Evolutionary conservation across 1,140 invertebrate species (phyloP).

Genomic region (Platyura marginata): DNA sequence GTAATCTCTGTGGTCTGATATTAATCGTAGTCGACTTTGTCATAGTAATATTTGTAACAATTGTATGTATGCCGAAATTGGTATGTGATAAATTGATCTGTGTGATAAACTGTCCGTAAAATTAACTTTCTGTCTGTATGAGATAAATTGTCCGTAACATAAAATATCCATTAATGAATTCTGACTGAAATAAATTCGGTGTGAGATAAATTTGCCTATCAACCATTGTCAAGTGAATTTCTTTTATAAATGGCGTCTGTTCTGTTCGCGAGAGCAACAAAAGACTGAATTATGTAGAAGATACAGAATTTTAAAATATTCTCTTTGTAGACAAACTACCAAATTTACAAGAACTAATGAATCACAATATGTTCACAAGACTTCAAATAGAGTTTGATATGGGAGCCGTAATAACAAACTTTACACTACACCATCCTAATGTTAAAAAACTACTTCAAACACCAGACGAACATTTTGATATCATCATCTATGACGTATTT

Average conservation of each 20-base stretch:
- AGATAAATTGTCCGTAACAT: too few relatives aligned
- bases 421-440: not conserved
- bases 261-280: too few relatives aligned
- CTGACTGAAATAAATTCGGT: too few relatives aligned
- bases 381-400: too few relatives aligned
- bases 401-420: not conserved
- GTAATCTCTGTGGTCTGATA: not conserved
- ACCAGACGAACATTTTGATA: constrained; percentile 13
- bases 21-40: not conserved
- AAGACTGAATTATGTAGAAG: too few relatives aligned
- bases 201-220: too few relatives aligned
- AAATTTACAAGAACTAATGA: too few relatives aligned
- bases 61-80: not conserved
- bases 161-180: too few relatives aligned
- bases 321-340: not conserved
- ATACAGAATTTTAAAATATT: not conserved
- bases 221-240: too few relatives aligned
- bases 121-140: not conserved
- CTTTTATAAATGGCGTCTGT: too few relatives aligned
- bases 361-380: too few relatives aligned
- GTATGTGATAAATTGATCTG: not conserved
- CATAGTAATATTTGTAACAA: not conserved
- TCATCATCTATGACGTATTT: constrained; percentile 20
- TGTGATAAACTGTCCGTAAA: not conserved
- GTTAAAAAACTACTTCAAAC: constrained; percentile 4